These are phyloP conservation scores for Dynastes grantii DNA, from an alignment of 2,888 invertebrate genomes.

Conservation along the genomic window DNA sequence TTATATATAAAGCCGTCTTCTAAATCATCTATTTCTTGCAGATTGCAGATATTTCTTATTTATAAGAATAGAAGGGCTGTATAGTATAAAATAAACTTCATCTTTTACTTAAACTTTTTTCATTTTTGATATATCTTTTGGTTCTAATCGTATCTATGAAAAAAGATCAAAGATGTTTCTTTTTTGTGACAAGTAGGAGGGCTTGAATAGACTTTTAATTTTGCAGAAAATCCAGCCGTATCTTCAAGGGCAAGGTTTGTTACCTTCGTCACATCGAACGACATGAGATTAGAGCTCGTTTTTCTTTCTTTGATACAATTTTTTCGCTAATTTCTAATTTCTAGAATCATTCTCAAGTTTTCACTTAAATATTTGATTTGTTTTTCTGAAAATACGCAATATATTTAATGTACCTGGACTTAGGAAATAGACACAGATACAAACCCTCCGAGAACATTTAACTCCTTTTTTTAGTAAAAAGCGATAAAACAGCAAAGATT, in stretches of 20 bases:
- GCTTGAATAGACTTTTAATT: conserved; percentile 63
- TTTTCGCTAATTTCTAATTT: conserved; percentile 5
- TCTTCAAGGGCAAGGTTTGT: conserved; percentile 71
- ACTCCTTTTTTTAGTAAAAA: too few relatives aligned
- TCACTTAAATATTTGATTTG: background rate
- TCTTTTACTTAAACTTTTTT: too few relatives aligned
- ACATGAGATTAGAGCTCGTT: conserved; percentile 33
- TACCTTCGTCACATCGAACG: conserved; percentile 48
- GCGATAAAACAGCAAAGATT: too few relatives aligned
- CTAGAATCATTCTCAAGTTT: conserved; percentile 7
- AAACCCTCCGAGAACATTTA: too few relatives aligned
- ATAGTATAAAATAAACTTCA: too few relatives aligned
- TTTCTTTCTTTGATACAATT: conserved; percentile 11
- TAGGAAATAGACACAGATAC: too few relatives aligned
- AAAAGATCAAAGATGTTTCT: background rate
- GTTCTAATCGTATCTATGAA: too few relatives aligned
- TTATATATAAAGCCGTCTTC: too few relatives aligned
- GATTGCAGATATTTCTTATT: too few relatives aligned
- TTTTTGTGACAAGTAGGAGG: conserved; percentile 35
- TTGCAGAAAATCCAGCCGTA: conserved; percentile 70
- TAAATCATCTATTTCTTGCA: too few relatives aligned
- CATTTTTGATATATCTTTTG: too few relatives aligned
- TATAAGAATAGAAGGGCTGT: too few relatives aligned
- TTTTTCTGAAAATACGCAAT: background rate
- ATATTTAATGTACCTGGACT: background rate